Base-by-base conservation (phyloP, 2,797 vertebrate species). In the Pyrocephalus nanus region DNA sequence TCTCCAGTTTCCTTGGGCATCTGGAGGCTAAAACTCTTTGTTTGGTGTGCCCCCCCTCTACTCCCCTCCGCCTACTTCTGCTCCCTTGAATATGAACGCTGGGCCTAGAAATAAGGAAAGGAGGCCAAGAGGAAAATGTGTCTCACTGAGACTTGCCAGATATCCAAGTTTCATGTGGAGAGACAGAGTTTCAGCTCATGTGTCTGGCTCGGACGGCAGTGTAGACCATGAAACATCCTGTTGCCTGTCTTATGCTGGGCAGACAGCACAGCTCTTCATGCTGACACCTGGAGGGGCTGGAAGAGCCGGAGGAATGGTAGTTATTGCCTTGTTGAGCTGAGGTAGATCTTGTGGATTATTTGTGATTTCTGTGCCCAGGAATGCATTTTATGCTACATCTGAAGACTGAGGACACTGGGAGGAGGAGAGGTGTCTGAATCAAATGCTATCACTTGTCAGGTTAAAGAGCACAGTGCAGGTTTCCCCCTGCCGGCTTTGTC, bases 101-200 rank as follows among this genome's bases (percentile, higher is more conserved):
- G 75, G 61, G 78, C 72, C 91, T 90, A 69, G 91, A 86, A 96
- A 91, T 75, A 86, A 69, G 82, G 85, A 93, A 87, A 69, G 62
- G 85, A 86, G 92, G 86, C 95, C 86, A 93, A 91, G 73, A 92
- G 89, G 90, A 94, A 96, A 95, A 95, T 13, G 38, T 85, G 90
- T 91, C 83, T 95, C 55, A 1, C 87, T 92, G 85, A 95, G 73
- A 60, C 82, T 92, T 92, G 89, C 95, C 93, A 96, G 87, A 95
- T 94, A 93, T 36, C 62, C 85, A 90, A 83, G 89, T 90, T 88
- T 73, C 89, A 75, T 72, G 76, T 74, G 82, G 91, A 88, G 84
- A 92, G 70, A 69, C 50, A 57, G 86, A 90, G 88, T 83, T 95
- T 91, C 65, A 54, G 72, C 82, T 95, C 50, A 22, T 71, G 88